Conservation (phyloP, 1,140 invertebrate species). For the Pomacea maculata region DNA sequence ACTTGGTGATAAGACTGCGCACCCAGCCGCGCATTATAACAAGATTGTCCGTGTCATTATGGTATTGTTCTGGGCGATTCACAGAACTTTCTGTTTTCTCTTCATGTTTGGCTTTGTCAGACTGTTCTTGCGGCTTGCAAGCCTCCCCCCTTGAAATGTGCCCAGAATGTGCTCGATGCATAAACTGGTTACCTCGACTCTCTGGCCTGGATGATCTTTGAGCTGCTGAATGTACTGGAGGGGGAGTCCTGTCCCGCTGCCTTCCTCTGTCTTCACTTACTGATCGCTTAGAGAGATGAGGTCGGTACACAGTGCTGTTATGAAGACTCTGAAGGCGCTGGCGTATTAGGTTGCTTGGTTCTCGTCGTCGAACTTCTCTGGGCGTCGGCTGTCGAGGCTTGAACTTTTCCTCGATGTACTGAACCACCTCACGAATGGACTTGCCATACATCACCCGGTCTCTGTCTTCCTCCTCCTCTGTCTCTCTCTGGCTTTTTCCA, state of each 20-base stretch:
- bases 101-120: not conserved
- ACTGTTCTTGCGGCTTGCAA: not conserved
- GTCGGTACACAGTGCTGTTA: slow-evolving; percentile 29
- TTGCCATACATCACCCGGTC: slow-evolving; percentile 6
- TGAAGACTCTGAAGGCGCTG: slow-evolving; percentile 46
- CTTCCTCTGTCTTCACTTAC: slow-evolving; percentile 33
- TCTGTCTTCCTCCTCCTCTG: not conserved
- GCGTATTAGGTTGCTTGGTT: slow-evolving; percentile 46
- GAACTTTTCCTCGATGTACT: slow-evolving; percentile 45
- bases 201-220: not conserved
- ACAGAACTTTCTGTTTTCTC: slow-evolving; percentile 15
- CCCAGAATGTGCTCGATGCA: slow-evolving; percentile 12
- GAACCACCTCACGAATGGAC: slow-evolving; percentile 48
- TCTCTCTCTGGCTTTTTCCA: not conserved
- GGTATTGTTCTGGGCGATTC: slow-evolving; percentile 39
- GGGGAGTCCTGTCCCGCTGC: slow-evolving; percentile 14
- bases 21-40: slow-evolving; percentile 56
- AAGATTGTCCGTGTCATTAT: slow-evolving; percentile 41
- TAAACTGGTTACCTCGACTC: slow-evolving; percentile 28
- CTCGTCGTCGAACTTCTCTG: slow-evolving; percentile 37
- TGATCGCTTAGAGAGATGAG: slow-evolving; percentile 25
- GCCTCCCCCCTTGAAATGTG: not conserved
- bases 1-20: slow-evolving; percentile 47
- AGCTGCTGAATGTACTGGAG: not conserved
- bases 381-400: slow-evolving; percentile 29